Evolutionary conservation across 2,113 vertebrate species (phyloP).

Genomic region (Eulemur rufifrons): DNA sequence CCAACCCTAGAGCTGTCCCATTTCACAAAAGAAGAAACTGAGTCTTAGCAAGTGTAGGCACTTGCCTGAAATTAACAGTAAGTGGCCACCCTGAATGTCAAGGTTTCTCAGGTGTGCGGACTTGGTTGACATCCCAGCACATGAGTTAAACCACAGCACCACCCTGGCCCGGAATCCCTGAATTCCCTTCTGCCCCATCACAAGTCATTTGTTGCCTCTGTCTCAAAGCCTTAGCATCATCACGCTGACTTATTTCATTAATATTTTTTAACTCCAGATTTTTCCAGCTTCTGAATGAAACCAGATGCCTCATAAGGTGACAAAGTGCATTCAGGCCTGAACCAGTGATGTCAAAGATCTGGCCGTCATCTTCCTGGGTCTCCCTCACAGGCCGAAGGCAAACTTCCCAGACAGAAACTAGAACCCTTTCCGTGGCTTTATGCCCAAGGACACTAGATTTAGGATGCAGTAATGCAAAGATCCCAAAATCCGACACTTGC

Average conservation of each 20-base stretch:
- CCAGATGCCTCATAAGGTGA: not conserved
- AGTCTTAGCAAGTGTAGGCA: not conserved
- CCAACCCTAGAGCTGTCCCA: not conserved
- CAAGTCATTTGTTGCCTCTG: not conserved
- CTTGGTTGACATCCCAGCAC: not conserved
- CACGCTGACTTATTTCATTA: not conserved
- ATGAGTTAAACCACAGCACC: not conserved
- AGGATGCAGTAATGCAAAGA: not conserved
- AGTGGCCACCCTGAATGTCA: not conserved
- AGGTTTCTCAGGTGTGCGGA: too few species aligned
- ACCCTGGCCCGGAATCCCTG: not conserved
- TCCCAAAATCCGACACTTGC: not conserved
- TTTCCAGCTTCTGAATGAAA: conserved; percentile 4
- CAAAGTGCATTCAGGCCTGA: not conserved
- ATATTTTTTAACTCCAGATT: not conserved
- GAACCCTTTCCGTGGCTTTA: not conserved
- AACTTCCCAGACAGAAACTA: not conserved
- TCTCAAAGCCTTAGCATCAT: not conserved
- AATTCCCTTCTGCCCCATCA: not conserved
- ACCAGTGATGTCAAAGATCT: not conserved
- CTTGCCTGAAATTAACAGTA: not conserved
- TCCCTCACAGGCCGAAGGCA: not conserved
- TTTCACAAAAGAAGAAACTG: not conserved
- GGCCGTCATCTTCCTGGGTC: not conserved
- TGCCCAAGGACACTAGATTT: not conserved